Conservation (phyloP, 2,113 vertebrate genomes). For the Neotoma lepida region DNA sequence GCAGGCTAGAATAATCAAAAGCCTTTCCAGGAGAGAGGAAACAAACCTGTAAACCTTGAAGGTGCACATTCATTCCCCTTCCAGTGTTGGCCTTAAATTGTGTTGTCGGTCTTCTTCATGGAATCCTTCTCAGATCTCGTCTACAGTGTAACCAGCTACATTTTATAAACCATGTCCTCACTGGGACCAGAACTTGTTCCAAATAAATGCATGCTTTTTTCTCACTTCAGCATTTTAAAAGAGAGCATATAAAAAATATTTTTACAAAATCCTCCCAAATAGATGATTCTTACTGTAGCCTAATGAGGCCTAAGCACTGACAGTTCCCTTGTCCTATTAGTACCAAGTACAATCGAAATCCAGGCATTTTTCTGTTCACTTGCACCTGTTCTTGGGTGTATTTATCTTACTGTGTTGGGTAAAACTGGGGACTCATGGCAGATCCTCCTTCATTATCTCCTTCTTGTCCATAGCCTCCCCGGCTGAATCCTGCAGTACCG, state of each 20-base stretch:
- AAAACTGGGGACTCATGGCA: neutral
- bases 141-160: neutral
- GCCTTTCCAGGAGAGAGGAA: neutral
- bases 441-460: neutral
- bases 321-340: neutral
- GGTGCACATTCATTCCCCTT: neutral
- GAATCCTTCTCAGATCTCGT: neutral
- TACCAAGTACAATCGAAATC: neutral
- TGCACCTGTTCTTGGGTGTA: neutral
- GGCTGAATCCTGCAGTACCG: conserved; percentile 80
- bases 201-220: conserved; percentile 25
- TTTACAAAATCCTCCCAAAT: conserved; percentile 7
- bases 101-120: neutral
- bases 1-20: conserved; percentile 26
- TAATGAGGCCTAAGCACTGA: neutral
- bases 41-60: conserved; percentile 47
- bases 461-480: conserved; percentile 83
- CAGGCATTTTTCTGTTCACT: neutral
- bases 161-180: neutral
- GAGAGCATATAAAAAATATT: neutral
- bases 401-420: neutral
- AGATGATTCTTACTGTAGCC: neutral
- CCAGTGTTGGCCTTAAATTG: neutral
- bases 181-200: conserved; percentile 17
- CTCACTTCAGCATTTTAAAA: conserved; percentile 20